Evolutionary conservation across 1,140 invertebrate species (phyloP), one percentile per base, ranked within the genome.

Genomic region (Drosophila prosaltans): DNA sequence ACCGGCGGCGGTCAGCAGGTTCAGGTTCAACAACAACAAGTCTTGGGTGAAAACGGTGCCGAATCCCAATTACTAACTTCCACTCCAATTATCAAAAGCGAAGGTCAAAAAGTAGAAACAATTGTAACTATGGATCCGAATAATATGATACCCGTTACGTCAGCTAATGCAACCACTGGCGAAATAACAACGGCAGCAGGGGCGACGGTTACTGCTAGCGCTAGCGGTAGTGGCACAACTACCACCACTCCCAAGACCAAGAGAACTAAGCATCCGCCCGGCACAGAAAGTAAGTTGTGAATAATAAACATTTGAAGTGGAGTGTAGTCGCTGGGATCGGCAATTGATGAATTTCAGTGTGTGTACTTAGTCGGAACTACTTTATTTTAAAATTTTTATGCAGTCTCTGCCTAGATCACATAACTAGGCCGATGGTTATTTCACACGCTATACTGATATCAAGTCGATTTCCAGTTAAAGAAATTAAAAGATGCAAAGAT

Each of bases 71-170:
- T 91, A 59, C 32, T 91, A 16, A 62, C 78, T 1, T 86, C 86
- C 6, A 91, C 91, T 24, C 91, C 91, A 32, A 88, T 91, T 62
- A 91, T 91, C 21, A 91, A 91, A 45, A 91, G 83, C 60, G 90
- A 91, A 76, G 90, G 76, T 39, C 81, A 81, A 71, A 91, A 91
- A 41, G 90, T 91, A 16, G 90, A 91, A 58, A 91, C 90, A 11
- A 91, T 91, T 81, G 90, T 91, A 48, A 88, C 85, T 43, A 89
- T 91, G 86, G 90, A 91, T 61, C 90, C 90, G 24, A 86, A 86
- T 24, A 90, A 86, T 65, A 90, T 90, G 86, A 90, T 90, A 88
- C 86, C 86, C 26, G 85, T 88, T 61, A 83, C 82, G 11, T 83
- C 89, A 43, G 81, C 90, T 2, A 90, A 90, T 77, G 90, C 85